Base-by-base conservation (phyloP, 2,797 vertebrate species). In the Oreonectes daqikongensis region DNA sequence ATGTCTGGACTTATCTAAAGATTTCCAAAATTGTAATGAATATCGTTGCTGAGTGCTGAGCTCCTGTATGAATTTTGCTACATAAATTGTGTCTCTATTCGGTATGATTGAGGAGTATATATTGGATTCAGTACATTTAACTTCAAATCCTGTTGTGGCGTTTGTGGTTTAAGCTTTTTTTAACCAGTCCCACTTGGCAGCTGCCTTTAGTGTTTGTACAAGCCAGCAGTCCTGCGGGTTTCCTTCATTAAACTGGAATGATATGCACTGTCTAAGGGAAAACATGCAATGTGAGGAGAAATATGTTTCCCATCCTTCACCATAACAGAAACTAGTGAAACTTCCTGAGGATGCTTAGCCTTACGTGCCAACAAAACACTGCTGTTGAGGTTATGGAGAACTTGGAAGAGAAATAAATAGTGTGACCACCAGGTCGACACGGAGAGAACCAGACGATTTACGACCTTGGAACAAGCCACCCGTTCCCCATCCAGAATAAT, bases 401-500 rank as follows among this genome's bases (percentile, higher is more conserved):
- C 24, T 32, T 26, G 55, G 75, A 81, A 73, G 71, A 68, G 79
- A 72, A 78, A 81, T 60, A 87, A 83, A 70, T 69, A 72, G 75
- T 50, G 32, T 66, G 74, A 85, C 85, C 83, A 81, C 83, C 57
- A 17, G 59, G 66, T 50, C 38, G 3, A 78, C 75, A 80, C 84
- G 78, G 8, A 11, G 38, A 78, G 80, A 81, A 81, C 52, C 81
- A 85, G 82, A 84, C 82, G 48, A 79, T 35, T 69, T 70, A 53
- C 3, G 7, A 60, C 78, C 80, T 77, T 78, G 75, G 78, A 71
- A 69, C 66, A 0, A 24, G 46, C 79, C 60, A 48, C 44, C 59
- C 70, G 28, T 74, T 74, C 64, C 38, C 3, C 22, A 12, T 84
- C 75, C 83, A 87, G 81, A 82, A 82, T 69, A 81, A 83, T 84